Evolutionary conservation across 2,888 invertebrate species (phyloP).

Genomic region (Cantharis flavilabris): DNA sequence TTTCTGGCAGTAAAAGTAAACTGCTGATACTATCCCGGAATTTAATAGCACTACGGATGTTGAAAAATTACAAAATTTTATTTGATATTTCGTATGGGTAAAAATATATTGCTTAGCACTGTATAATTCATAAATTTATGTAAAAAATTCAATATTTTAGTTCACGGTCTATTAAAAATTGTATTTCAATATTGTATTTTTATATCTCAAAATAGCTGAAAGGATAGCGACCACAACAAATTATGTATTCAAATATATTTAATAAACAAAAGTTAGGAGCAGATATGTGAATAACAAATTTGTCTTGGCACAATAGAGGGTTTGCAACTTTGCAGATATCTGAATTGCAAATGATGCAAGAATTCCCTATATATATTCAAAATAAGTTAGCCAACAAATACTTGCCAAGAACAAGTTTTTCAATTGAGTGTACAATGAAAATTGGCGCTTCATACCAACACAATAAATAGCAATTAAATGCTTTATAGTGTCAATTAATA

Average conservation of each 20-base stretch:
- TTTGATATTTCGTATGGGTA: neutral
- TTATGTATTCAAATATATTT: conserved; percentile 25
- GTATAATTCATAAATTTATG: neutral
- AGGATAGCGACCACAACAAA: conserved; percentile 9
- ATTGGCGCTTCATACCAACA: neutral
- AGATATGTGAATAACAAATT: conserved; percentile 30
- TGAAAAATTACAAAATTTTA: neutral
- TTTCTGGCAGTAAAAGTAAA: neutral
- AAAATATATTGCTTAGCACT: neutral
- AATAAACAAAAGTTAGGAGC: conserved; percentile 26
- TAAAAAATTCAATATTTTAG: neutral
- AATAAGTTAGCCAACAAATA: conserved; percentile 12
- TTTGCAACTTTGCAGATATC: conserved; percentile 29
- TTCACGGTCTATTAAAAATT: neutral
- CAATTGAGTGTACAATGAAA: neutral
- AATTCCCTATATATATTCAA: conserved; percentile 10
- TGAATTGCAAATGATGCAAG: conserved; percentile 32
- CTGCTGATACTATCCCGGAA: neutral
- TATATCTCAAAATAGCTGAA: neutral
- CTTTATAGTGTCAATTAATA: neutral
- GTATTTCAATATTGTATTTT: neutral
- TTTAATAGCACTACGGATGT: neutral
- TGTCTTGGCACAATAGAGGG: conserved; percentile 19
- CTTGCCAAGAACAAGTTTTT: conserved; percentile 17
- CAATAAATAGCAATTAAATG: neutral